phyloP scores from a whole-genome alignment of 2,113 vertebrate genomes.

The Stigmatopora argus region DNA sequence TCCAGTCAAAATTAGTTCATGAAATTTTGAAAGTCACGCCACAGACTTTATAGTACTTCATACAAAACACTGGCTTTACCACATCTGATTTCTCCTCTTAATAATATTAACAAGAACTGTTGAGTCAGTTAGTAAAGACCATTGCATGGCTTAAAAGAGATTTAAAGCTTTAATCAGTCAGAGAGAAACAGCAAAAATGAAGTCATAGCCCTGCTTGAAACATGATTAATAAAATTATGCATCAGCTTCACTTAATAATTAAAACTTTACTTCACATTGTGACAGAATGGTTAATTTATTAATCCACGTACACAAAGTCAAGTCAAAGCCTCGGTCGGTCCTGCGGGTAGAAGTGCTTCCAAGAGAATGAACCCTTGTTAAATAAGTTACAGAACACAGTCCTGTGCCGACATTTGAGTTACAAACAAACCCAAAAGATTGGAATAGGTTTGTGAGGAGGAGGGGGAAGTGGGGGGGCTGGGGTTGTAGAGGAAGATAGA shows the following conservation, averaged over 20 bases:
- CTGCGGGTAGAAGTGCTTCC: constrained; percentile 71
- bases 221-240: constrained; percentile 71
- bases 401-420: constrained; percentile 56
- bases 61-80: constrained; percentile 56
- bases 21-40: no score
- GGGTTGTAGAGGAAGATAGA: no score
- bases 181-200: constrained; percentile 70
- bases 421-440: constrained; percentile 68
- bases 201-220: constrained; percentile 73
- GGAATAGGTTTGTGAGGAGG: constrained; percentile 29
- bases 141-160: constrained; percentile 61
- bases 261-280: constrained; percentile 73
- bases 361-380: constrained; percentile 71
- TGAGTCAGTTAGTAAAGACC: constrained; percentile 48
- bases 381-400: constrained; percentile 71
- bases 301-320: constrained; percentile 72
- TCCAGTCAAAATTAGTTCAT: no score
- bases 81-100: constrained; percentile 61
- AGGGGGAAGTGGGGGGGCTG: constrained; percentile 14
- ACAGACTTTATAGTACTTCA: no score
- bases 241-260: constrained; percentile 75
- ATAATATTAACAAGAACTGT: constrained; percentile 48
- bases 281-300: constrained; percentile 78
- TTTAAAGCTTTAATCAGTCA: constrained; percentile 75
- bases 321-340: constrained; percentile 69